Percentiles rank a stretch among this genome's conserved stretches.
Conservation (phyloP, 2,113 vertebrate genomes). For the Coreoperca whiteheadi region DNA sequence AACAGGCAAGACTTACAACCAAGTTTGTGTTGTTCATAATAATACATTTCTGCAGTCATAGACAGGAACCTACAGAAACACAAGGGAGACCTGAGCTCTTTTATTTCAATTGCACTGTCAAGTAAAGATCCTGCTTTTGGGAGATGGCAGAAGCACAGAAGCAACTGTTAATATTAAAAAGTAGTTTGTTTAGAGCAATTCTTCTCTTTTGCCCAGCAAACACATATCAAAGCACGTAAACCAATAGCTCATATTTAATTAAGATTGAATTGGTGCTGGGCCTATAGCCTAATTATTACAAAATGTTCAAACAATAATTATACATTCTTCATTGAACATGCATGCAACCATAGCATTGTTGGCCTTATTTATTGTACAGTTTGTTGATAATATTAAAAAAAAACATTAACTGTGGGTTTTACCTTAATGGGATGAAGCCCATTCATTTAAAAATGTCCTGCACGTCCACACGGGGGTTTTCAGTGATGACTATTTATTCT, state of each 20-base stretch:
- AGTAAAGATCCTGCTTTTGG: slow-evolving; percentile 38
- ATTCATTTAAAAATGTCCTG: background rate
- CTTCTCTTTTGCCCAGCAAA: background rate
- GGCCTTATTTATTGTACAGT: background rate
- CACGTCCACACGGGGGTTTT: background rate
- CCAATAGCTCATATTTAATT: slow-evolving; percentile 8
- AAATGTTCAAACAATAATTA: background rate
- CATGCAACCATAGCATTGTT: background rate
- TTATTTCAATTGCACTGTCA: slow-evolving; percentile 57
- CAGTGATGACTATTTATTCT: background rate
- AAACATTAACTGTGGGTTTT: too few species aligned
- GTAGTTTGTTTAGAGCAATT: background rate
- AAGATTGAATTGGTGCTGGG: background rate
- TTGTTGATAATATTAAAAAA: background rate
- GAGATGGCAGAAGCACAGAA: slow-evolving; percentile 2
- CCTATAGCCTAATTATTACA: background rate
- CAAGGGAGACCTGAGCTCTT: slow-evolving; percentile 41
- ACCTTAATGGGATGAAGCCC: background rate
- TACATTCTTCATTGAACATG: background rate
- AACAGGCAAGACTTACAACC: slow-evolving; percentile 56
- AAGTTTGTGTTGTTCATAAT: slow-evolving; percentile 57
- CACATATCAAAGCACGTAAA: slow-evolving; percentile 15
- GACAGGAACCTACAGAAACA: slow-evolving; percentile 43
- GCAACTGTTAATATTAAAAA: slow-evolving; percentile 32
- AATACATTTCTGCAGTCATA: slow-evolving; percentile 43